Base-by-base conservation (phyloP, 2,888 invertebrate species). In the Norana najaformis region DNA sequence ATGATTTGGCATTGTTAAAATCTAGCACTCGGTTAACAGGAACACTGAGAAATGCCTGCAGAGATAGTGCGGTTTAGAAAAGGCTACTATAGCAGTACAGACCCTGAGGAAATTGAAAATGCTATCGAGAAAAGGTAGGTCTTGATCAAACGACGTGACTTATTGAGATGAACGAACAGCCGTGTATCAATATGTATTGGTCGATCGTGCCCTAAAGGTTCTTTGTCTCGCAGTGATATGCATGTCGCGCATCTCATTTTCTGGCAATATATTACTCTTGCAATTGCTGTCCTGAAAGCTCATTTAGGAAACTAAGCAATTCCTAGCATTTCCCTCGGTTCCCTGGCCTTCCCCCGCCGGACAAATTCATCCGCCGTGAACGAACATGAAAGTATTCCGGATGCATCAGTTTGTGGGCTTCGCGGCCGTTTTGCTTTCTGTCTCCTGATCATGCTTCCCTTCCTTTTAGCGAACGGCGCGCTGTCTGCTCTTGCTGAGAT, bases 271-370 rank as follows among this genome's bases (percentile, higher is more conserved):
- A 69, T 69, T 69, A 69, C 69, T 2, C n/a, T 8, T 69, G 69
- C 69, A 69, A 69, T 69, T 69, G 69, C 69, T 69, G 69, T 69
- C 69, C 30, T n/a, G 69, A 69, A 69, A 69, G 69, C 69, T 69
- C 69, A 69, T 69, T 69, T 69, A 30, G n/a, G 69, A n/a, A 69
- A 69, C 69, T 69, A 69, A 69, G 69, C n/a, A 69, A 69, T 69
- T 69, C 69, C 30, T 13, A 16, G 69, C 69, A 69, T 69, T 69
- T 69, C 69, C 69, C 69, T 69, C n/a, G 69, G 30, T n/a, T 8
- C 30, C n/a, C n/a, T 16, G 30, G 0, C 16, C 30, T 30, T 69
- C 69, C n/a, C 16, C 69, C 47, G 47, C 47, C 23, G 47, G 47
- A 14, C 69, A n/a, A n/a, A 69, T 69, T n/a, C 30, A n/a, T 69